phyloP scores from a whole-genome alignment of 1,140 invertebrate species.

The Pogonomyrmex californicus region DNA sequence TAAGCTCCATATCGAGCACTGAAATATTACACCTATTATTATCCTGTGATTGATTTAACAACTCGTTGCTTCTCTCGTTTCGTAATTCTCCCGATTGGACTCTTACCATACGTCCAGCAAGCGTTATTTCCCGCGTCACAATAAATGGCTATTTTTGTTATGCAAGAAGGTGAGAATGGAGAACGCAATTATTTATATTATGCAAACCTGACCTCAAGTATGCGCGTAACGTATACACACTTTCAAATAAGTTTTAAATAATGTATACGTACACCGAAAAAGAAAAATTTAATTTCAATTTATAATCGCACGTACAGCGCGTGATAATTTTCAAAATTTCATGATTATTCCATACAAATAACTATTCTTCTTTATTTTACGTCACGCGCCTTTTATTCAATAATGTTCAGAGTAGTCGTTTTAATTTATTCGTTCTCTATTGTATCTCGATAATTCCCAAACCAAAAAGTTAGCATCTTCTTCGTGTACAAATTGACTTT shows the following conservation, averaged over 20 bases:
- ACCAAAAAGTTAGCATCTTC: neutral
- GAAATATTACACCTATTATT: constrained; percentile 48
- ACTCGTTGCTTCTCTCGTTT: constrained; percentile 29
- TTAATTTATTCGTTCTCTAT: neutral
- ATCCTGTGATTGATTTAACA: constrained; percentile 40
- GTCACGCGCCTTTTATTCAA: neutral
- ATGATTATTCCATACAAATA: neutral
- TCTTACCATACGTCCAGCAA: neutral
- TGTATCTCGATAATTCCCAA: neutral
- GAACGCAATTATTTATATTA: constrained; percentile 33
- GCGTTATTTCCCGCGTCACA: neutral
- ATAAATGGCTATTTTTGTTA: constrained; percentile 32
- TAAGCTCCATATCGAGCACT: constrained; percentile 28
- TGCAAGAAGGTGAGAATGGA: neutral
- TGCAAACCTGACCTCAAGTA: neutral
- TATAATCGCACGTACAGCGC: neutral
- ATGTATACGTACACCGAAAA: neutral
- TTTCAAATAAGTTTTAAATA: neutral
- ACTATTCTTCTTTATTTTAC: neutral
- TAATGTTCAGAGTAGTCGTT: neutral
- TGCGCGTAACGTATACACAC: neutral
- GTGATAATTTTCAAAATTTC: neutral
- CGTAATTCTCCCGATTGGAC: constrained; percentile 17
- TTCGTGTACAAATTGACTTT: neutral
- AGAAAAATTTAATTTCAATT: neutral